phyloP scores from a whole-genome alignment of 1,140 invertebrate species.

The Saccostrea cuccullata region DNA sequence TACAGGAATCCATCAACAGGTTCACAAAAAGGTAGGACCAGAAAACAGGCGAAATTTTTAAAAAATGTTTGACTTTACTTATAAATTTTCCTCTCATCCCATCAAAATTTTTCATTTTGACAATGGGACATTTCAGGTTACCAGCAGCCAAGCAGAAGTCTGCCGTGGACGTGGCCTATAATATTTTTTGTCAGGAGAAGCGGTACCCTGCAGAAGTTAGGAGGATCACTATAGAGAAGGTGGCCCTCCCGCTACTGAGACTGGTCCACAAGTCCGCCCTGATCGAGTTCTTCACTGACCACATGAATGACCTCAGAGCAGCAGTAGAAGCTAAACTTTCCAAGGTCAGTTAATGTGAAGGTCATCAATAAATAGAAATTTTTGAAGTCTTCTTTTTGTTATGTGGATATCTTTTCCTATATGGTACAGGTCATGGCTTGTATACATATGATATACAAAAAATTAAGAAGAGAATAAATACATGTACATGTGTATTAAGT shows the following conservation, averaged over 20 bases:
- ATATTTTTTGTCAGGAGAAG: slow-evolving; percentile 69
- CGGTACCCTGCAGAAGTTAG: slow-evolving; percentile 68
- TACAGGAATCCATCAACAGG: slow-evolving; percentile 70
- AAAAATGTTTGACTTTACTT: too few relatives aligned
- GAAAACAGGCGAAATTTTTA: not conserved
- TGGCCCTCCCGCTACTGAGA: slow-evolving; percentile 73
- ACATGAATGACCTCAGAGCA: slow-evolving; percentile 72
- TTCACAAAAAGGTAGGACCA: slow-evolving; percentile 73
- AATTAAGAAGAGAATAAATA: too few relatives aligned
- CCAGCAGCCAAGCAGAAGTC: slow-evolving; percentile 69
- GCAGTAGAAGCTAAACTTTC: slow-evolving; percentile 67
- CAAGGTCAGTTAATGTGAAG: slow-evolving; percentile 58
- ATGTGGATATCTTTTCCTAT: too few relatives aligned
- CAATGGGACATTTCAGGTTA: slow-evolving; percentile 63
- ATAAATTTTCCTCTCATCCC: not conserved
- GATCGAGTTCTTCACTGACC: slow-evolving; percentile 74
- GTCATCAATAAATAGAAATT: too few relatives aligned
- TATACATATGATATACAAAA: too few relatives aligned
- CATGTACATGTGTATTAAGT: too few relatives aligned
- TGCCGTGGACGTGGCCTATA: slow-evolving; percentile 71
- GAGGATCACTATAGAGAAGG: slow-evolving; percentile 68
- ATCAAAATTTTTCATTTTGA: not conserved
- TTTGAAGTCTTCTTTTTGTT: too few relatives aligned
- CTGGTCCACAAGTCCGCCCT: slow-evolving; percentile 65
- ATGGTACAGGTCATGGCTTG: too few relatives aligned